Evolutionary conservation across 2,797 vertebrate genomes (phyloP), one percentile per base, ranked within the genome.

Genomic region (Oreonectes daqikongensis): DNA sequence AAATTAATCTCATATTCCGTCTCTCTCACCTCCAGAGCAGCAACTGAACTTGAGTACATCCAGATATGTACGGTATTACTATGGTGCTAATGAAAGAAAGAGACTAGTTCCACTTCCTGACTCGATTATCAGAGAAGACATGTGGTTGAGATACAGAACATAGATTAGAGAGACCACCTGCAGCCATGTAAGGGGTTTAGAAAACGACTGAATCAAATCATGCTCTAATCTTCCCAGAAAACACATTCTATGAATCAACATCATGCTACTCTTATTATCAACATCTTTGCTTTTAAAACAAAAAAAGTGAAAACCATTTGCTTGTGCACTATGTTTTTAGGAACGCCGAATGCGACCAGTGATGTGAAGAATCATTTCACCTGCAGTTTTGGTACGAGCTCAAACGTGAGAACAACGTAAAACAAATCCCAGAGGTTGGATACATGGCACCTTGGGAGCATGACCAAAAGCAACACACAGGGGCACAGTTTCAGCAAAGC

Each of bases 401-500:
- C 17, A 18, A 18, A n/a, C n/a, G n/a, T n/a, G n/a, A n/a, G n/a
- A n/a, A n/a, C n/a, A n/a, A n/a, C n/a, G n/a, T n/a, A n/a, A n/a
- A n/a, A n/a, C n/a, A n/a, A 32, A 55, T 44, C 53, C 59, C 44
- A 59, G 18, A 52, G 48, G 53, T 77, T 55, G 28, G 55, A 42
- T 64, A 65, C 17, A 20, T 67, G 32, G 70, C 57, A 69, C 15
- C 35, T 70, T 61, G 57, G 71, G 65, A 69, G 44, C 48, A 55
- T 35, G 32, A 75, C 74, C 77, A 81, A 82, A 81, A 52, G 69
- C 79, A 68, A 79, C 72, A 77, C 73, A 61, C 75, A 74, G 75
- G 55, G 68, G 78, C 80, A 77, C 78, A 77, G 87, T 87, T 88
- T 88, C 83, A 89, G 81, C 86, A 91, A 92, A 92, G 88, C 90